Evolutionary conservation across 2,888 invertebrate genomes (phyloP).

Genomic region (Urechis unicinctus): DNA sequence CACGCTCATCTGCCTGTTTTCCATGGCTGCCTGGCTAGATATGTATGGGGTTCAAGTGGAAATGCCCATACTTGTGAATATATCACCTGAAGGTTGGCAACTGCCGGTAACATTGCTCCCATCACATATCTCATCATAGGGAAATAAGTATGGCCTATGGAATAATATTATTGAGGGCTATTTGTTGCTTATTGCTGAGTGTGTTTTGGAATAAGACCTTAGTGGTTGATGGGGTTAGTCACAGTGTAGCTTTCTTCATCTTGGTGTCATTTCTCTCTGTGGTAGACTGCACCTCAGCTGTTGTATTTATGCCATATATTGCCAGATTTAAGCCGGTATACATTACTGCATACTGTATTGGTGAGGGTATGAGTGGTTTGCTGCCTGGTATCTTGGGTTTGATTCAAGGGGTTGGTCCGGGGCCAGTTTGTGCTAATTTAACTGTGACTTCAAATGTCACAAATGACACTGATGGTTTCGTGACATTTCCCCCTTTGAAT

Average conservation of each 20-base stretch:
- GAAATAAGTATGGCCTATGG: neutral
- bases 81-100: neutral
- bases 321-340: too few relatives aligned
- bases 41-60: neutral
- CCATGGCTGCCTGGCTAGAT: neutral
- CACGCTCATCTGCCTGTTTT: neutral
- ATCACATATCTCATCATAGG: neutral
- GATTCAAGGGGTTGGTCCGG: neutral
- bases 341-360: neutral
- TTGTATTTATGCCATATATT: neutral
- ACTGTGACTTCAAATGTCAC: neutral
- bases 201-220: neutral
- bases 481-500: neutral
- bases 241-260: neutral
- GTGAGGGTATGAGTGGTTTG: neutral
- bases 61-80: neutral
- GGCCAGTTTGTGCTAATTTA: neutral
- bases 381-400: neutral
- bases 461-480: neutral
- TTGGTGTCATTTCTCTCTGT: neutral
- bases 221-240: neutral
- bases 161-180: neutral
- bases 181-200: neutral
- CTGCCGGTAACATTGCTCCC: neutral
- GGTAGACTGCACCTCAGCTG: neutral